Conservation (phyloP, 2,797 vertebrate genomes). For the Vultur gryphus region DNA sequence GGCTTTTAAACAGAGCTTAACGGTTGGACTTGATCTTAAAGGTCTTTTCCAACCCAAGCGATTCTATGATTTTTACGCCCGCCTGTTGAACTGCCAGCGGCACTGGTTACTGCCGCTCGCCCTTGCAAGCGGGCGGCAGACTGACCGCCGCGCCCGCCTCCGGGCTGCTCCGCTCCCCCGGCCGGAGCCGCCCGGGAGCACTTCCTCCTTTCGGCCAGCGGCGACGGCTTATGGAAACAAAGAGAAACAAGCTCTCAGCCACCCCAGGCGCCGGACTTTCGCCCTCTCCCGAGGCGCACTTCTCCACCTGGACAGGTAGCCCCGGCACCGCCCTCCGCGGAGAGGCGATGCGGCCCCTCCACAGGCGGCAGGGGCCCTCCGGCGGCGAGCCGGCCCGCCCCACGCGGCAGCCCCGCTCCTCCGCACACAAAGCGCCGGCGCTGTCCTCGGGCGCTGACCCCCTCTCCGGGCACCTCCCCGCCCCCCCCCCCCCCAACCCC, state of each 20-base stretch:
- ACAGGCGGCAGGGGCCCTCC: background rate
- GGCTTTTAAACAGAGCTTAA: background rate
- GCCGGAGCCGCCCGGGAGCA: background rate
- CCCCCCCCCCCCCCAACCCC: background rate
- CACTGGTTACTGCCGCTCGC: background rate
- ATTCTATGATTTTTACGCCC: background rate
- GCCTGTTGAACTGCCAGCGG: background rate
- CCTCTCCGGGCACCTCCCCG: background rate
- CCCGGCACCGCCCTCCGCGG: background rate
- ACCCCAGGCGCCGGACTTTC: background rate
- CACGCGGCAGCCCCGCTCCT: background rate
- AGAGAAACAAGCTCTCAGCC: background rate
- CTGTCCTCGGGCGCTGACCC: background rate
- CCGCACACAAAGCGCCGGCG: background rate
- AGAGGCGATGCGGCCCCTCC: background rate
- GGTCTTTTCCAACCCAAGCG: background rate
- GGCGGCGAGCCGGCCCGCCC: background rate
- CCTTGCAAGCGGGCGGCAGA: accelerated
- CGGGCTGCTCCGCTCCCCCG: background rate
- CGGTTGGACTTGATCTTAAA: background rate
- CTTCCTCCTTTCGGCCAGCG: constrained; percentile 2
- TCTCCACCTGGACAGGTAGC: background rate
- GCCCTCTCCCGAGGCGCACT: background rate
- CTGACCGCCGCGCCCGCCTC: background rate
- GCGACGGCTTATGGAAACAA: background rate